Evolutionary conservation across 2,797 vertebrate species (phyloP).

Genomic region (Falco concolor): DNA sequence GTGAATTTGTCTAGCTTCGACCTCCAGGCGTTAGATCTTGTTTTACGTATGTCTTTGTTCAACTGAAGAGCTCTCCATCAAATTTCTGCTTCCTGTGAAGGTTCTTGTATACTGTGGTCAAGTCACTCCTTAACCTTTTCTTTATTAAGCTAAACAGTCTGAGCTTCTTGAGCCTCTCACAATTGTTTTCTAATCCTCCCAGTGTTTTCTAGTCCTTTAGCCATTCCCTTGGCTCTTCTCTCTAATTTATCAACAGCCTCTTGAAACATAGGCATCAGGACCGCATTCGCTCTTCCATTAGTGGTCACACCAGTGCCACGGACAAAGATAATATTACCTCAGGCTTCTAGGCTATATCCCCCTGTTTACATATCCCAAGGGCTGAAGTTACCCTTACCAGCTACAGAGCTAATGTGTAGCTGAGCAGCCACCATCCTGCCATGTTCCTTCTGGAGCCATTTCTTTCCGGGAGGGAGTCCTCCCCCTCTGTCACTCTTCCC

Average conservation of each 20-base stretch:
- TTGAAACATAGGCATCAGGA: slow-evolving; percentile 50
- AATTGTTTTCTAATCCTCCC: slow-evolving; percentile 63
- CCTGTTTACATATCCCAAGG: neutral
- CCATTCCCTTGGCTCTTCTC: slow-evolving; percentile 31
- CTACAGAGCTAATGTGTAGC: neutral
- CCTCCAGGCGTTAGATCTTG: neutral
- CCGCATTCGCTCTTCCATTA: slow-evolving; percentile 30
- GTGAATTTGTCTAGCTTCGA: neutral
- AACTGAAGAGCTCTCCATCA: slow-evolving; percentile 60
- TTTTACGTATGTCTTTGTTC: slow-evolving; percentile 16
- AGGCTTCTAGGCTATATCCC: neutral
- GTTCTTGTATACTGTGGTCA: slow-evolving; percentile 44
- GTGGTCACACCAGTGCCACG: slow-evolving; percentile 25
- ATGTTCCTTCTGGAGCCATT: neutral
- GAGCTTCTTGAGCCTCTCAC: slow-evolving; percentile 63
- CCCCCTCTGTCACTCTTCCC: neutral
- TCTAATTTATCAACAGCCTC: slow-evolving; percentile 62
- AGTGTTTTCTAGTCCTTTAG: slow-evolving; percentile 52
- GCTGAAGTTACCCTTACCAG: neutral
- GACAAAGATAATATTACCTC: neutral
- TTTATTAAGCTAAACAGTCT: slow-evolving; percentile 61
- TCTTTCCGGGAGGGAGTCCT: neutral
- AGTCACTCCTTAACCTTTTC: slow-evolving; percentile 64
- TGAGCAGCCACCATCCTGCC: neutral
- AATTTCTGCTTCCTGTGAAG: slow-evolving; percentile 45